phyloP scores from a whole-genome alignment of 2,888 invertebrate genomes.

The Sminthurides aquaticus region DNA sequence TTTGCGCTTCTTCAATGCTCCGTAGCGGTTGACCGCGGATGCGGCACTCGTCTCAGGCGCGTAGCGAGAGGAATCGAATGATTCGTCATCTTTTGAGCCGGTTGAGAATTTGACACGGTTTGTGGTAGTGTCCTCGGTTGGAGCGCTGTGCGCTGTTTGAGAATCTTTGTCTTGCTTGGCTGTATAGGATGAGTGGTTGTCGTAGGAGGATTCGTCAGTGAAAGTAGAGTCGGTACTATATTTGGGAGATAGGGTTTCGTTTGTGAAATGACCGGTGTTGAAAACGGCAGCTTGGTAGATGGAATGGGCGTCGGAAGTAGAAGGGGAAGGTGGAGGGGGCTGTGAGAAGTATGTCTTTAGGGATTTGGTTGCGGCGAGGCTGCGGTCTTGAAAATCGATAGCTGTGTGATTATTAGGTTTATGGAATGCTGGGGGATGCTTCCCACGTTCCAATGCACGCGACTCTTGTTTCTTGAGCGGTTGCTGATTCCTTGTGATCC shows the following conservation, averaged over 20 bases:
- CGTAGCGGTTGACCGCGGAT: slow-evolving; percentile 27
- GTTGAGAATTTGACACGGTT: background rate
- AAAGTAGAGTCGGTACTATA: background rate
- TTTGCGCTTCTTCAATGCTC: slow-evolving; percentile 35
- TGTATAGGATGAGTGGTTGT: too few species aligned
- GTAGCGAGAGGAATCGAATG: too few species aligned
- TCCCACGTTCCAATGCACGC: background rate
- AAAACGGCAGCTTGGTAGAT: slow-evolving; percentile 1
- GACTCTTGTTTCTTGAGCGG: background rate
- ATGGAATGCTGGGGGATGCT: background rate
- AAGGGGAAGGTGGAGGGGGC: background rate
- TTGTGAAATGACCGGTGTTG: background rate
- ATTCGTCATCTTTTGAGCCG: too few species aligned
- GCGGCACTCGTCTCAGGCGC: too few species aligned
- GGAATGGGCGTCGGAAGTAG: background rate
- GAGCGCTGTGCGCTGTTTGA: background rate
- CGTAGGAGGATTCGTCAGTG: background rate
- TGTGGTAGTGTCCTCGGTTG: background rate
- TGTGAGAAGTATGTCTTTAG: background rate
- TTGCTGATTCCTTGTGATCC: background rate
- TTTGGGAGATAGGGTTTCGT: background rate
- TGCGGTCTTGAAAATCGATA: background rate
- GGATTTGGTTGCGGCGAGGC: background rate
- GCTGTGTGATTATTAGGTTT: background rate
- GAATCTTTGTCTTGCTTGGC: background rate